phyloP scores from a whole-genome alignment of 2,113 vertebrate species.

The Cnemophilus loriae region DNA sequence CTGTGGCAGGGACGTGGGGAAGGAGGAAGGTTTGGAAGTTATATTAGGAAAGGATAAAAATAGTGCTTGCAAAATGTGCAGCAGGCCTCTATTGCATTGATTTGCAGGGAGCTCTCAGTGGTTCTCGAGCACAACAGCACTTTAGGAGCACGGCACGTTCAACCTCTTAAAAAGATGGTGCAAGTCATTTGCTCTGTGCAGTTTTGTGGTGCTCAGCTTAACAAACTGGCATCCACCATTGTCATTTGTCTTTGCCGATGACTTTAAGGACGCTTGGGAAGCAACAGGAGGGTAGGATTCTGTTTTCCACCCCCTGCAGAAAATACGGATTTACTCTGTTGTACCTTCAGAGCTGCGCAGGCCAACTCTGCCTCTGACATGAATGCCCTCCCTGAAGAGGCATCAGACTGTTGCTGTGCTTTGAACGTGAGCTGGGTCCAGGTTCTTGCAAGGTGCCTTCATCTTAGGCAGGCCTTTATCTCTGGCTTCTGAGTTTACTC shows the following conservation, averaged over 20 bases:
- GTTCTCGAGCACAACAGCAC: not conserved
- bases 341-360: not conserved
- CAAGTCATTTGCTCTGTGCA: not conserved
- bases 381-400: not conserved
- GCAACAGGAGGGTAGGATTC: not conserved
- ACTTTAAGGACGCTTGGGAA: not conserved
- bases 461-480: not conserved
- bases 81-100: not conserved
- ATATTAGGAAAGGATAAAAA: conserved; percentile 22
- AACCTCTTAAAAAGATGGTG: not conserved
- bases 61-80: not conserved
- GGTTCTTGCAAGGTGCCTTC: not conserved
- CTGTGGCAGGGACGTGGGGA: not conserved
- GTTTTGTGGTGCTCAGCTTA: not conserved
- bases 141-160: not conserved
- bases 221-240: not conserved
- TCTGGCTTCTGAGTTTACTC: not conserved
- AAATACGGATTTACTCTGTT: not conserved
- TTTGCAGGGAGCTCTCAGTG: not conserved
- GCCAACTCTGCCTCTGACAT: not conserved
- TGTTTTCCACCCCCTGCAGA: not conserved
- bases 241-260: not conserved
- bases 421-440: not conserved
- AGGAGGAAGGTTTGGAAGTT: conserved; percentile 2
- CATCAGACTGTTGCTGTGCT: not conserved